Evolutionary conservation across 2,113 vertebrate species (phyloP).

Genomic region (Cyprinodon variegatus): DNA sequence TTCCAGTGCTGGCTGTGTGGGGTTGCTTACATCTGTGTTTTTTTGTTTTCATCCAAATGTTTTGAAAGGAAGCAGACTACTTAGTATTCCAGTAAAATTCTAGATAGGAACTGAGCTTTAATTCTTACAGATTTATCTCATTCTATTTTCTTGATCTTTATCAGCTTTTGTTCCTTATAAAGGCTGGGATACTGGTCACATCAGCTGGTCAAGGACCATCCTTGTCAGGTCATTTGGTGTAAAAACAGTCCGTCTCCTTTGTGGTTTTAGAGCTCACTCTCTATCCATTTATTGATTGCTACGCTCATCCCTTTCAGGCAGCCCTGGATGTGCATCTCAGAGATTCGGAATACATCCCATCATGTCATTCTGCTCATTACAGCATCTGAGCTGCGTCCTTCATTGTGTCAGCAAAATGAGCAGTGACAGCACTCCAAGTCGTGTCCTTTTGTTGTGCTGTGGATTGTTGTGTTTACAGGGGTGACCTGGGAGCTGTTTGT

Average conservation of each 20-base stretch:
- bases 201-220: constrained; percentile 32
- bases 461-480: constrained; percentile 41
- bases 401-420: constrained; percentile 51
- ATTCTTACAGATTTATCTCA: constrained; percentile 13
- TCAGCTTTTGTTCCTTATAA: constrained; percentile 7
- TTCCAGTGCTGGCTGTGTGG: constrained; percentile 26
- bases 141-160: neutral
- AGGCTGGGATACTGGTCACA: neutral
- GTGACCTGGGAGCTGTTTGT: constrained; percentile 46
- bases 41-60: constrained; percentile 11
- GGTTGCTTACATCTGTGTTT: constrained; percentile 6
- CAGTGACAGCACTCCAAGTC: constrained; percentile 49
- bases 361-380: constrained; percentile 35
- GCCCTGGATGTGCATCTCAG: constrained; percentile 24
- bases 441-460: constrained; percentile 55
- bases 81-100: neutral
- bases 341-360: constrained; percentile 35
- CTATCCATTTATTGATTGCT: constrained; percentile 30
- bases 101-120: constrained; percentile 1
- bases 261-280: constrained; percentile 17
- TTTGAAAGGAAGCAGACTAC: constrained; percentile 24
- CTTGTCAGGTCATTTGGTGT: constrained; percentile 33
- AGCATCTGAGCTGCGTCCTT: constrained; percentile 38
- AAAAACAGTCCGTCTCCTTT: constrained; percentile 25
- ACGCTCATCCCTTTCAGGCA: constrained; percentile 46